A percentile compares a stretch with the other conserved stretches of the same genome.
These are phyloP conservation scores for Yponomeuta malinellus DNA, from an alignment of 2,888 invertebrate genomes.

Conservation along the genomic window DNA sequence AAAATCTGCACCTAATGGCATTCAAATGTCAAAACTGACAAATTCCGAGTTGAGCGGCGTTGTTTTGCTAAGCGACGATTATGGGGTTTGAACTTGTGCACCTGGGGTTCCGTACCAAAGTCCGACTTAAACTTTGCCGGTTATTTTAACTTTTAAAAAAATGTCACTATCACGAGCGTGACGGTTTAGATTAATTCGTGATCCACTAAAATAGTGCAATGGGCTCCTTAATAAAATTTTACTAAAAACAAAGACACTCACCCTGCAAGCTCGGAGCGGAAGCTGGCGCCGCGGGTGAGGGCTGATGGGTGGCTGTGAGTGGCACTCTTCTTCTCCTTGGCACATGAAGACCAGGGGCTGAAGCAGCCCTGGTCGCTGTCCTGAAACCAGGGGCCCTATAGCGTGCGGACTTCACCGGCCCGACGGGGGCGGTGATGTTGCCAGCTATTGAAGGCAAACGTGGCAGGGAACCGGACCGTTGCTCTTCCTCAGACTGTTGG, in stretches of 20 bases:
- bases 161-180: no score
- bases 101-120: no score
- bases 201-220: no score
- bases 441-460: slow-evolving; percentile 77
- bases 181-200: no score
- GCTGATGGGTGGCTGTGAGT: slow-evolving; percentile 52
- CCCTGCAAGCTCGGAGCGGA: slow-evolving; percentile 74
- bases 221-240: no score
- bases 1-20: no score
- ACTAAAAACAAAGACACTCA: slow-evolving; percentile 52
- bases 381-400: slow-evolving; percentile 90
- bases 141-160: no score
- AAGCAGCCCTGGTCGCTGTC: slow-evolving; percentile 84
- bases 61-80: no score
- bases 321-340: slow-evolving; percentile 76
- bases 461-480: slow-evolving; percentile 85
- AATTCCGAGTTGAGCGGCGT: no score
- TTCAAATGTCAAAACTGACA: no score
- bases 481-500: slow-evolving; percentile 70
- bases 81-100: no score
- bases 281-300: slow-evolving; percentile 59
- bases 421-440: slow-evolving; percentile 70
- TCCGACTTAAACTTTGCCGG: no score
- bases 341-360: slow-evolving; percentile 84
- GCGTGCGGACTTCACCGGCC: slow-evolving; percentile 88